Evolutionary conservation across 2,113 vertebrate species (phyloP).

Genomic region (Tylochromis polylepis): DNA sequence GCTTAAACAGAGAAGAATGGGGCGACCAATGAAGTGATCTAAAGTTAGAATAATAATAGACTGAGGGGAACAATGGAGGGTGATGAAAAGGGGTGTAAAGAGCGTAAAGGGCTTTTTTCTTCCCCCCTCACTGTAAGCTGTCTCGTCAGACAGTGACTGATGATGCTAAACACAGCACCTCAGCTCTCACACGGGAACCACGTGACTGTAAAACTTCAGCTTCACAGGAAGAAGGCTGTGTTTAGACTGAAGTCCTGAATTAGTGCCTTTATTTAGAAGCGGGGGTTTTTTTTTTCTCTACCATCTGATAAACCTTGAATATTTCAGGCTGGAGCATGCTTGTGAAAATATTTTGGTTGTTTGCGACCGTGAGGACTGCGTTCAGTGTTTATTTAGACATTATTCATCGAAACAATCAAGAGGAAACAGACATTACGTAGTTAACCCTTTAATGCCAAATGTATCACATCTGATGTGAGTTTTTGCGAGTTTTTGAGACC

Average conservation of each 20-base stretch:
- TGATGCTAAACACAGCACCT: conserved; percentile 7
- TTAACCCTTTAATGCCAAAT: neutral
- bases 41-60: conserved; percentile 13
- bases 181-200: neutral
- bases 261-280: neutral
- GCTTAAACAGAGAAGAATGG: conserved; percentile 18
- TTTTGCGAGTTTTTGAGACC: neutral
- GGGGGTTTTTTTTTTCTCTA: neutral
- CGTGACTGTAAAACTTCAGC: neutral
- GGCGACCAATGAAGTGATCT: conserved; percentile 3
- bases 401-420: neutral
- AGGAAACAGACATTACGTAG: neutral
- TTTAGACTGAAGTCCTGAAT: neutral
- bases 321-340: neutral
- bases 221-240: neutral
- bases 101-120: neutral
- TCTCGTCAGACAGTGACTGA: conserved; percentile 25
- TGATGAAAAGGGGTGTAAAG: neutral
- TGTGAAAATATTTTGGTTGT: neutral
- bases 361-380: neutral
- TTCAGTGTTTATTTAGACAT: neutral
- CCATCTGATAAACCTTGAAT: neutral
- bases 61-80: conserved; percentile 4
- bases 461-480: neutral
- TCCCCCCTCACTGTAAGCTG: neutral